phyloP scores from a whole-genome alignment of 1,140 invertebrate genomes.

The Calephelis virginiensis region DNA sequence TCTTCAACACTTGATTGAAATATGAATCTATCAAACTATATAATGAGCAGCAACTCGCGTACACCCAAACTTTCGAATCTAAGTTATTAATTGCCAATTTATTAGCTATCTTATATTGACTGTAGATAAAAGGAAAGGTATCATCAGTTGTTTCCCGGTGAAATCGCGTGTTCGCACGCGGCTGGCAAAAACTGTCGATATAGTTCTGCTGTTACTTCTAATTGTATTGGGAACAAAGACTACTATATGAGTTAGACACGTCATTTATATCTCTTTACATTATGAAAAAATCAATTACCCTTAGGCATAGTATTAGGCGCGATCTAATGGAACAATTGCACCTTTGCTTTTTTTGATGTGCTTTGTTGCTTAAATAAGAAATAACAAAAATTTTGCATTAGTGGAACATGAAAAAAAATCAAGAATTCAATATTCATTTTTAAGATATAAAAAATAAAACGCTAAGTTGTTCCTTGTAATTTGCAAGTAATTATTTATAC shows the following conservation, averaged over 20 bases:
- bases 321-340: too few species aligned
- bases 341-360: too few species aligned
- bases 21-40: neutral
- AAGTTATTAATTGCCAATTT: conserved; percentile 8
- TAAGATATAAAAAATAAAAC: too few species aligned
- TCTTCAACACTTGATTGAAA: neutral
- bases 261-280: neutral
- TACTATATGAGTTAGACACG: neutral
- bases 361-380: too few species aligned
- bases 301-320: too few species aligned
- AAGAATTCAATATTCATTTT: too few species aligned
- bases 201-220: conserved; percentile 46
- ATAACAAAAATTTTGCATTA: too few species aligned
- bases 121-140: conserved; percentile 66
- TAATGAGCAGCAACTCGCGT: neutral
- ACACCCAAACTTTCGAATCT: conserved; percentile 6
- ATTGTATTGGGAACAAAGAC: conserved; percentile 54
- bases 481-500: too few species aligned
- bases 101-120: conserved; percentile 23
- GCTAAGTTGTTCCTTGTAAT: too few species aligned
- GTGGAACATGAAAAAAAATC: too few species aligned
- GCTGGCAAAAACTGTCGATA: conserved; percentile 52
- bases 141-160: conserved; percentile 64
- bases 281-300: too few species aligned
- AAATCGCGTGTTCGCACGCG: conserved; percentile 71